Evolutionary conservation across 2,797 vertebrate species (phyloP), one percentile per base, ranked within the genome.

Genomic region (Chrosomus eos): DNA sequence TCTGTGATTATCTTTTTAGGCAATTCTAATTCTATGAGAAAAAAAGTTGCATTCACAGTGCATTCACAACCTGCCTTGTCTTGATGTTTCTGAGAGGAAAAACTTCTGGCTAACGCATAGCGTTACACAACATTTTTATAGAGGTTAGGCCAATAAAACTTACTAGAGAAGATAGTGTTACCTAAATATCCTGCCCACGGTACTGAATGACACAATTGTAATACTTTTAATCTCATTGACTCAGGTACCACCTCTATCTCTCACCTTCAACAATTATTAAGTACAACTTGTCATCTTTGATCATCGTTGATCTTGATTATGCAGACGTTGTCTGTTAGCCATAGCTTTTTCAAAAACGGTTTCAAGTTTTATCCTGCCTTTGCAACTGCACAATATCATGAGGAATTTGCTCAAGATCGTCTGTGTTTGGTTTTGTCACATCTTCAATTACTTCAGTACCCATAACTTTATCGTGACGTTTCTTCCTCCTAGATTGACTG

Each of bases 111-210:
- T 73, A 73, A 18, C 4, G 14, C 1, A 14, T 48, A 73, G 71
- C 71, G 3, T 51, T 60, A 33, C 2, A 60, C 23, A 5, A 60
- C 23, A 2, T 77, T 33, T 0, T 14, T 77, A 26, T 77, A 77
- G 1, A 76, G 51, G 0, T 28, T 33, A 1, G 73, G 51, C 51
- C 74, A 77, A n/a, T 77, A 62, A 62, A 62, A 62, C 36, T n/a
- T 62, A 2, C 36, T 55, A 26, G 55, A 4, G 10, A 78, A 38
- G 33, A 21, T 11, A 26, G 3, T 18, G 51, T 78, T 21, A 0
- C 55, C 36, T 38, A 78, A 62, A 78, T 78, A 55, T 26, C 55
- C 75, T 62, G 36, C 75, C 53, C 75, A 77, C 1, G 4, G 55
- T 2, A 43, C 7, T n/a, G 55, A 40, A 78, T 78, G 75, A 19